A percentile compares a stretch with the other conserved stretches of the same genome.
Evolutionary conservation across 2,113 vertebrate species (phyloP).

Genomic region (Cyprinodon brontotheroides): DNA sequence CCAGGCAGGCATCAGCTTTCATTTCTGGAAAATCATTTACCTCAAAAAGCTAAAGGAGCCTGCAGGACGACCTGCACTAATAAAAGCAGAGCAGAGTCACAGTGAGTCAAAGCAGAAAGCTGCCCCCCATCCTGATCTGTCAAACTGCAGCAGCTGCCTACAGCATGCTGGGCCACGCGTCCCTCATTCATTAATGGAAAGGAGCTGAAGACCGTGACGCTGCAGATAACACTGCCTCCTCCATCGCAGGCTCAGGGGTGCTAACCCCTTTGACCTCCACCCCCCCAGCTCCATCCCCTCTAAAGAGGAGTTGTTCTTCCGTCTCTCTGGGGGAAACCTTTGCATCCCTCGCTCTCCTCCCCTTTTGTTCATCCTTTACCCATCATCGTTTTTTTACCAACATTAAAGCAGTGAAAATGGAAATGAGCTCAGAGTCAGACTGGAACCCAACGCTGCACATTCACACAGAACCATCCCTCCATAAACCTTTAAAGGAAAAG

Average conservation of each 20-base stretch:
- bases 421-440: slow-evolving; percentile 49
- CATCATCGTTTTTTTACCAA: slow-evolving; percentile 50
- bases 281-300: background rate
- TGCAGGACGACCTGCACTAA: slow-evolving; percentile 25
- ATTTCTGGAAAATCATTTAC: slow-evolving; percentile 22
- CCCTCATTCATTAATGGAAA: slow-evolving; percentile 71
- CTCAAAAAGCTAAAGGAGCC: slow-evolving; percentile 4
- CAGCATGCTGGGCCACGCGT: slow-evolving; percentile 66
- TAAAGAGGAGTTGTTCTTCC: slow-evolving; percentile 53
- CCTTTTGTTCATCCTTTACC: slow-evolving; percentile 38
- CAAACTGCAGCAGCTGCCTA: slow-evolving; percentile 59
- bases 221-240: slow-evolving; percentile 38
- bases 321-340: slow-evolving; percentile 55
- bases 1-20: slow-evolving; percentile 18
- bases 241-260: slow-evolving; percentile 9
- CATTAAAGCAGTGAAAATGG: slow-evolving; percentile 56
- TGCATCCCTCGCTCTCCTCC: slow-evolving; percentile 60
- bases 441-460: slow-evolving; percentile 11
- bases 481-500: background rate
- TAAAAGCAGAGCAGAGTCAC: background rate
- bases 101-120: background rate
- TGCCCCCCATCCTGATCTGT: slow-evolving; percentile 12
- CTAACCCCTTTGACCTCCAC: slow-evolving; percentile 55
- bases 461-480: background rate
- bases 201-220: slow-evolving; percentile 49